Base-by-base conservation (phyloP, 2,113 vertebrate genomes). In the Camelus bactrianus region DNA sequence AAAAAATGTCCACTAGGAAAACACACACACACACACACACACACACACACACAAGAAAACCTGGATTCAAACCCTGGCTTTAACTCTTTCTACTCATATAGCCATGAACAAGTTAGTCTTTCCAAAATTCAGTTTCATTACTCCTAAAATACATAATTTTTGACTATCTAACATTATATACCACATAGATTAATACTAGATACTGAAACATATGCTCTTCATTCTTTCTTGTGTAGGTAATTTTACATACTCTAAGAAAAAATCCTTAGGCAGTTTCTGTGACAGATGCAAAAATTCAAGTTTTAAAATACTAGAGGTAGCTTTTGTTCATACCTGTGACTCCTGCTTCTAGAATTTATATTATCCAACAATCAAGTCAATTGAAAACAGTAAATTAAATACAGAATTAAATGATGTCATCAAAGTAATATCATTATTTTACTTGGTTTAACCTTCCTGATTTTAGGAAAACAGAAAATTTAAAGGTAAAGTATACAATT, bases 51-150 rank as follows among this genome's bases (percentile, higher is more conserved):
- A 38, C 26, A 42, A 92, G 54, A 93, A 65, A 48, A 70, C 52
- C 35, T 58, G 8, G 24, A 48, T 72, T 85, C 54, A 92, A 80
- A 76, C 46, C 3, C 13, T 20, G 50, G 4, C 5, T 89, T 95
- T 28, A 67, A 87, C 0, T 91, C 17, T 65, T 52, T 24, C 52
- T 35, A 46, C 48, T 86, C 17, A 89, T 24, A 28, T 35, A 7
- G 32, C 22, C 12, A 26, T 46, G 15, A 70, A 28, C 1, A 54
- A 75, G 8, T 50, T 69, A 60, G 28, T 54, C 46, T 87, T 96
- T 32, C 52, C 60, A 87, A 94, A 95, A n/a, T 89, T 72, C 7
- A 91, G 28, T 76, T 94, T 84, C 8, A 35, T 64, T 24, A 67
- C n/a, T 88, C 17, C 19, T 81, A 22, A 42, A 69, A 64, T 38